Conservation (phyloP, 2,888 invertebrate species). For the Andrena dorsata region DNA sequence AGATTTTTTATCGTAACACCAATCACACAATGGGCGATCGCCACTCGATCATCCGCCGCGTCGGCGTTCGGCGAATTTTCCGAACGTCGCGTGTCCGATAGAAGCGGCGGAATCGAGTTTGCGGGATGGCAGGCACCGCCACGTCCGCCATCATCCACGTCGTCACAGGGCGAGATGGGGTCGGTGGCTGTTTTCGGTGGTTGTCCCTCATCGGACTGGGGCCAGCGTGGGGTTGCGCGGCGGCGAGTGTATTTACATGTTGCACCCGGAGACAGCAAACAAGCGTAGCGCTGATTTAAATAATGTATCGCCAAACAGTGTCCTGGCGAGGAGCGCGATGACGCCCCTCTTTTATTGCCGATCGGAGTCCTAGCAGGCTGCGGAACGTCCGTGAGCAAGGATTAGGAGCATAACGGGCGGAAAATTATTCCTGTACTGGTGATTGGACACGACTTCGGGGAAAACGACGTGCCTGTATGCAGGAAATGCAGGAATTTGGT, state of each 20-base stretch:
- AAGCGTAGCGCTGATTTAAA: conserved; percentile 79
- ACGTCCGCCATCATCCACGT: conserved; percentile 49
- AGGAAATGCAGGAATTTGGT: too few relatives aligned
- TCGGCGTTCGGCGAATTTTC: conserved; percentile 49
- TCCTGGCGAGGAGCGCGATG: conserved; percentile 70
- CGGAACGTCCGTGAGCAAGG: not conserved
- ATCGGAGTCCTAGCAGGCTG: conserved; percentile 1
- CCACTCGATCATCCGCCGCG: conserved; percentile 38
- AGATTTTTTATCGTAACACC: conserved; percentile 53
- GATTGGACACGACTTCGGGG: not conserved
- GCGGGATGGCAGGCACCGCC: conserved; percentile 48
- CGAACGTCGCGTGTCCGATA: conserved; percentile 21
- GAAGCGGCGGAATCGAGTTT: conserved; percentile 65
- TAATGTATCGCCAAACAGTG: conserved; percentile 78
- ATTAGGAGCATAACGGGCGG: not conserved
- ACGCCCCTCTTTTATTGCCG: conserved; percentile 59
- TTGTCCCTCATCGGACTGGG: conserved; percentile 36
- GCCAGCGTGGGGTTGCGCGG: conserved; percentile 35
- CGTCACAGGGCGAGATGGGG: conserved; percentile 33
- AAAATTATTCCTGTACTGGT: not conserved
- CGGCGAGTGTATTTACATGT: conserved; percentile 74
- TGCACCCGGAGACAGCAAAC: conserved; percentile 77
- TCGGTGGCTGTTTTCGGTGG: conserved; percentile 56
- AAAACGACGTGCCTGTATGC: not conserved
- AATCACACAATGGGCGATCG: conserved; percentile 47